Evolutionary conservation across 2,797 vertebrate species (phyloP).

Genomic region (Morelia viridis): DNA sequence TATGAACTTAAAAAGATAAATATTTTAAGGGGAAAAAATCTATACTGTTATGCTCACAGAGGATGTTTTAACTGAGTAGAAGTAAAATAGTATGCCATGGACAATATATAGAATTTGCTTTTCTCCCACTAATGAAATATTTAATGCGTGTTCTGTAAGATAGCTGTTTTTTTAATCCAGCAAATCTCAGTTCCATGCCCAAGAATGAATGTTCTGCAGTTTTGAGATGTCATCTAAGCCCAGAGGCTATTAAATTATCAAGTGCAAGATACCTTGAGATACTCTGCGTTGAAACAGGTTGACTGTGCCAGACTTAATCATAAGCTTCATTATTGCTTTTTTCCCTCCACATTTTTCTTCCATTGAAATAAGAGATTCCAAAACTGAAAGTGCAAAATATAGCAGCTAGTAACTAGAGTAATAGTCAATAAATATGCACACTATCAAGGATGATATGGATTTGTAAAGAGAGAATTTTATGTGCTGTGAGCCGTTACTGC

Average conservation of each 20-base stretch:
- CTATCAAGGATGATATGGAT: background rate
- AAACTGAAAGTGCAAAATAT: background rate
- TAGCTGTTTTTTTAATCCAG: background rate
- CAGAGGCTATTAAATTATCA: background rate
- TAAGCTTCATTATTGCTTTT: background rate
- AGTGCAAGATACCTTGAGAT: background rate
- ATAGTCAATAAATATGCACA: background rate
- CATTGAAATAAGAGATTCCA: conserved; percentile 15
- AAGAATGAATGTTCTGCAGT: background rate
- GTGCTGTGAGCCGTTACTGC: background rate
- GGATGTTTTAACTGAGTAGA: background rate
- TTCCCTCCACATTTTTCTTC: background rate
- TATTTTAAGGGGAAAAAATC: background rate
- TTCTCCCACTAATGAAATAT: background rate
- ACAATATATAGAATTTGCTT: background rate
- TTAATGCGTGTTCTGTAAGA: conserved; percentile 3
- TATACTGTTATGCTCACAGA: background rate
- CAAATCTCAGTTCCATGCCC: background rate
- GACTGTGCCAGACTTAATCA: conserved; percentile 7
- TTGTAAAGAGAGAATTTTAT: background rate
- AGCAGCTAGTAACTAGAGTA: background rate
- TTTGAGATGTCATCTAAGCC: background rate
- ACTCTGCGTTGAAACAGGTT: background rate
- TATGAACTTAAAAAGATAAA: conserved; percentile 1
- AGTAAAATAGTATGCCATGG: background rate